A percentile compares a stretch with the other conserved stretches of the same genome.
Conservation (phyloP, 2,888 invertebrate species). For the Callimorpha dominula region DNA sequence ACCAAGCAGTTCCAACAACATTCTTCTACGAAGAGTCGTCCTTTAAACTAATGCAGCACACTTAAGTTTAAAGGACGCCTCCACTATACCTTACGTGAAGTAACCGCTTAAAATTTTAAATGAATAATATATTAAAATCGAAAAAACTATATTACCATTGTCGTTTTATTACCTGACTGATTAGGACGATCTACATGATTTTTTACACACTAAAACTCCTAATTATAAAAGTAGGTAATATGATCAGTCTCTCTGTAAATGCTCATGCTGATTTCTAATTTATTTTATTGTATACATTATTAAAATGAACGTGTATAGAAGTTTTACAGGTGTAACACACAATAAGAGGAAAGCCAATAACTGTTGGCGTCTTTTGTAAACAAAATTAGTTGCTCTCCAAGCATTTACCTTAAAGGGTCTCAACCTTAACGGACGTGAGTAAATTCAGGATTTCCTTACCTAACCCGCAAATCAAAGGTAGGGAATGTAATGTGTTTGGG, state of each 20-base stretch:
- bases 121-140: too few species aligned
- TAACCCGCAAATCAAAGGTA: slow-evolving; percentile 25
- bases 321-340: neutral
- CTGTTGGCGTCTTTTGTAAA: slow-evolving; percentile 23
- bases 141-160: too few species aligned
- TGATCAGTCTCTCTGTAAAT: too few species aligned
- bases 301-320: too few species aligned
- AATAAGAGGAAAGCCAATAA: neutral
- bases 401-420: slow-evolving; percentile 19
- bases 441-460: slow-evolving; percentile 22
- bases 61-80: neutral
- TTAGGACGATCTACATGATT: too few species aligned
- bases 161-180: too few species aligned
- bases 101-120: too few species aligned
- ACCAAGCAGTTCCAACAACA: neutral
- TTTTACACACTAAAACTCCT: too few species aligned
- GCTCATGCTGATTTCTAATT: neutral
- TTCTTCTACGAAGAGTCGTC: neutral
- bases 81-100: neutral
- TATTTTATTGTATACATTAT: neutral
- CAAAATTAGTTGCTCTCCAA: slow-evolving; percentile 25
- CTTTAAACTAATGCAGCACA: too few species aligned
- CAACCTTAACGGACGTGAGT: slow-evolving; percentile 23
- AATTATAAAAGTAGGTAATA: too few species aligned
- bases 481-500: slow-evolving; percentile 14